Evolutionary conservation across 2,797 vertebrate genomes (phyloP).

Genomic region (Odontamblyopus lacepedii): DNA sequence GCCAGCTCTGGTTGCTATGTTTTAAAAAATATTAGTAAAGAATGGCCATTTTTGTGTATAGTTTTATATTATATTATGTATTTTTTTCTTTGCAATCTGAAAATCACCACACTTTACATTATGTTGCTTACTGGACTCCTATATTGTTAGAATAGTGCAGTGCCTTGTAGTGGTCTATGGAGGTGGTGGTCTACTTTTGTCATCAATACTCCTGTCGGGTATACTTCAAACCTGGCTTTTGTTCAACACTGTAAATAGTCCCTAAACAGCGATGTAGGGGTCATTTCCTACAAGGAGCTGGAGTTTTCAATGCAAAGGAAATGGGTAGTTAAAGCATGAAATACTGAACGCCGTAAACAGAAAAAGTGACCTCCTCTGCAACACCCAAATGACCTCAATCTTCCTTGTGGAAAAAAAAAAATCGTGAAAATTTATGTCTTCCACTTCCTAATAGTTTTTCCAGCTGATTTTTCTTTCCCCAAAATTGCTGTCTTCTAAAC

Average conservation of each 20-base stretch:
- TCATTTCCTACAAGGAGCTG: conserved; percentile 82
- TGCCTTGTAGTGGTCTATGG: neutral
- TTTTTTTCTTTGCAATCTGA: no score
- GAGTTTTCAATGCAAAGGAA: conserved; percentile 81
- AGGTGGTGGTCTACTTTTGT: neutral
- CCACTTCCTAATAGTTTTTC: conserved; percentile 86
- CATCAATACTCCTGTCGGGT: neutral
- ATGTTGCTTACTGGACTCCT: no score
- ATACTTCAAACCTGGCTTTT: neutral
- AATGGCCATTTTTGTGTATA: neutral
- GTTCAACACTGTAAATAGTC: conserved; percentile 69
- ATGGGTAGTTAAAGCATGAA: conserved; percentile 84
- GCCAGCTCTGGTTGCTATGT: neutral
- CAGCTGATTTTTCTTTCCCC: conserved; percentile 75
- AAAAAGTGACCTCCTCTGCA: conserved; percentile 78
- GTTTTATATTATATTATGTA: no score
- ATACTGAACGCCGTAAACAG: conserved; percentile 81
- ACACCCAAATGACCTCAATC: conserved; percentile 86
- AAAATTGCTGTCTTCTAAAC: conserved; percentile 73
- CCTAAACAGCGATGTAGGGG: conserved; percentile 70
- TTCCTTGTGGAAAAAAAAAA: conserved; percentile 76
- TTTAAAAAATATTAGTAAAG: no score
- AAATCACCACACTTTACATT: no score
- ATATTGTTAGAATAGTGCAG: neutral
- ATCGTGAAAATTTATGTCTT: conserved; percentile 81